Base-by-base conservation (phyloP, 1,140 invertebrate species). In the Galleria mellonella region DNA sequence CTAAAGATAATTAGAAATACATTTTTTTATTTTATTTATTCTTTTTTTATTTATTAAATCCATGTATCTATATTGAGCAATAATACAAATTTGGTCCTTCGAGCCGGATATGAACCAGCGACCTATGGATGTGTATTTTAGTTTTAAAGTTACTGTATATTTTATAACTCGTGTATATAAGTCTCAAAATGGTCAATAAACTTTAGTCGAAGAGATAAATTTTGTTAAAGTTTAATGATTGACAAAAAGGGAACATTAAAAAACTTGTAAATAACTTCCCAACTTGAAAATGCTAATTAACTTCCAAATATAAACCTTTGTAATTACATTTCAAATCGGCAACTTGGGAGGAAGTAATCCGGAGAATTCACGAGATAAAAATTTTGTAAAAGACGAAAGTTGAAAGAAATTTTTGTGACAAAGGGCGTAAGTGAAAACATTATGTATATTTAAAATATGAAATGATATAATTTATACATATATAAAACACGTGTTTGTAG, bases 211-310 rank as follows among this genome's bases (percentile, higher is more conserved):
- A 15, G 8, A 14, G 14, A 37, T 17, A 37, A 17, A 11, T 37
- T 37, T 37, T 37, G 4, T 1, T 0, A n/a, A 37, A 17, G 35
- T 17, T 37, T 37, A 37, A 37, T 37, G 35, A 37, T 17, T 37
- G 35, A 37, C 8, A 37, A 4, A n/a, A 37, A 37, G 6, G 6
- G 14, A 35, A 37, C 9, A 17, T 17, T 15, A 37, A 15, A 37
- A 37, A 37, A 37, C 7, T 37, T 37, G 14, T 17, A n/a, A 23
- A 23, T 15, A 37, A 37, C 15, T 37, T 37, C 9, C 11, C 35
- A 37, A 37, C 12, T 37, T 13, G 14, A 37, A 37, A 37, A 37
- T 37, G 35, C 15, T 37, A 37, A 37, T 37, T 37, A 37, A 37
- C 35, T 37, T 37, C 10, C 13, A 9, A 17, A 37, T 23, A 23